These are phyloP conservation scores for Agelastica alni DNA, from an alignment of 2,888 invertebrate genomes.

Conservation along the genomic window DNA sequence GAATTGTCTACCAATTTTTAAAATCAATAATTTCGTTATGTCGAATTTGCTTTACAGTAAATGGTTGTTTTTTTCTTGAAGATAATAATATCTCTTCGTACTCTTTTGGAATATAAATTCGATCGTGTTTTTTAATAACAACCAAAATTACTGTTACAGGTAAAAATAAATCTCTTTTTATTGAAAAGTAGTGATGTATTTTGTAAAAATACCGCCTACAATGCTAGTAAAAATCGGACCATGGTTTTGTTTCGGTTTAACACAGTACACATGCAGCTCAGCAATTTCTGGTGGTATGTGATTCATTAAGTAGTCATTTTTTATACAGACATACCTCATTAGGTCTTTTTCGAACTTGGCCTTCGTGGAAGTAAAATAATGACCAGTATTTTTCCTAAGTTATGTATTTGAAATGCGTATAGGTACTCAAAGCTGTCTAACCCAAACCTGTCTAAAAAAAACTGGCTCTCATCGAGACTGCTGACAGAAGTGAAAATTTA, in stretches of 20 bases:
- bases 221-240: slow-evolving; percentile 28
- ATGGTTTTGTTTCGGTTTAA: slow-evolving; percentile 35
- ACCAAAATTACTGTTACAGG: slow-evolving; percentile 36
- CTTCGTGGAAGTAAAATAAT: no score
- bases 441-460: no score
- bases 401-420: slow-evolving; percentile 2
- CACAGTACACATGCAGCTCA: slow-evolving; percentile 35
- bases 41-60: slow-evolving; percentile 23
- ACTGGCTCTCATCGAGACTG: no score
- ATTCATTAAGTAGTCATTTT: slow-evolving; percentile 31
- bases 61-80: slow-evolving; percentile 24
- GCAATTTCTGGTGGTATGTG: slow-evolving; percentile 22
- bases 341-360: slow-evolving; percentile 31
- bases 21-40: slow-evolving; percentile 22
- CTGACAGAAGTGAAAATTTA: no score
- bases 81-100: slow-evolving; percentile 28
- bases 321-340: slow-evolving; percentile 35
- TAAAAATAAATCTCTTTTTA: slow-evolving; percentile 33
- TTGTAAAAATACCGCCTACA: slow-evolving; percentile 28
- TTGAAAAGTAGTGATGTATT: slow-evolving; percentile 31
- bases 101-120: no score
- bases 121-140: slow-evolving; percentile 30
- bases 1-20: slow-evolving; percentile 20
- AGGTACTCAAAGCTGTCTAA: slow-evolving; percentile 20
- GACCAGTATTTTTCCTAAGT: slow-evolving; percentile 33